Evolutionary conservation across 2,113 vertebrate genomes (phyloP).

Genomic region (Microcebus tavaratra): DNA sequence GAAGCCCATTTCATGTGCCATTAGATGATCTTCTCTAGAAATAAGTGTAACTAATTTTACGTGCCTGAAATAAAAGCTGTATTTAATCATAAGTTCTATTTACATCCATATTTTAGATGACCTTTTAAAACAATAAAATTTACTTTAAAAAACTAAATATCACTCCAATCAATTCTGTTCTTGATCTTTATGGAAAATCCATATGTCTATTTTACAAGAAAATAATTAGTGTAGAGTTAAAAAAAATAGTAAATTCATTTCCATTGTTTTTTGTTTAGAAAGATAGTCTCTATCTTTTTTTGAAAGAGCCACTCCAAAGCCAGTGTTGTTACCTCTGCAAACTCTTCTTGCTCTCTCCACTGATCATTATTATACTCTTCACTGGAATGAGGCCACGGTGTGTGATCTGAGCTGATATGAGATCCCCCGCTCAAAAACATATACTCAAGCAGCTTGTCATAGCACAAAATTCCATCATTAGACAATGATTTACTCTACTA

Average conservation of each 20-base stretch:
- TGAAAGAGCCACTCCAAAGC: not conserved
- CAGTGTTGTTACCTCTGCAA: not conserved
- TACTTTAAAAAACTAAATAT: not conserved
- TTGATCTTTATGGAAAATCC: not conserved
- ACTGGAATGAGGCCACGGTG: not conserved
- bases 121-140: not conserved
- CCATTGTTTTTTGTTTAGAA: not conserved
- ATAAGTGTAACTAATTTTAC: not conserved
- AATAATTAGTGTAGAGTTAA: not conserved
- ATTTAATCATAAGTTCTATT: not conserved
- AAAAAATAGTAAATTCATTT: conserved; percentile 32
- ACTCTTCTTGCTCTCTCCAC: not conserved
- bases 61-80: not conserved
- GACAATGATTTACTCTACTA: not conserved
- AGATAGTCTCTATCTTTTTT: not conserved
- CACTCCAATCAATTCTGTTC: not conserved
- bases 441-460: not conserved
- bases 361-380: not conserved
- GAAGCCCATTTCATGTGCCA: not conserved
- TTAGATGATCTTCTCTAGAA: not conserved
- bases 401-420: not conserved
- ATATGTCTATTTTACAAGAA: not conserved
- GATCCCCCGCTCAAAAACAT: not conserved
- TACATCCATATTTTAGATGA: not conserved
- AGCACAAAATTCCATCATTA: not conserved